Evolutionary conservation across 2,797 vertebrate species (phyloP).

Genomic region (Gallinago solitaria): DNA sequence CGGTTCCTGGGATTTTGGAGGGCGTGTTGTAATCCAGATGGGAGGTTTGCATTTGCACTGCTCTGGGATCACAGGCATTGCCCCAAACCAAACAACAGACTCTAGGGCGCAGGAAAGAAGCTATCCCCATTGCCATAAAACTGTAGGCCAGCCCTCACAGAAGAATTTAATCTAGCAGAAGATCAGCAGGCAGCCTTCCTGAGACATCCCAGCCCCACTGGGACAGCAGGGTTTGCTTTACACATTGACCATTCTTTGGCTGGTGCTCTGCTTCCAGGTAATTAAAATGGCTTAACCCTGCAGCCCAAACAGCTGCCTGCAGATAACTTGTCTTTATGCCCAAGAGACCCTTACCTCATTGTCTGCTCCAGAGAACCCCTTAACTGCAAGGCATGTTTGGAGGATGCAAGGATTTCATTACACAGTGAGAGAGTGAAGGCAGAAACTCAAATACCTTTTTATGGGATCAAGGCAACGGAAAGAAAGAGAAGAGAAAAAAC

Average conservation of each 20-base stretch:
- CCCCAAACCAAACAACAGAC: background rate
- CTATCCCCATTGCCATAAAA: background rate
- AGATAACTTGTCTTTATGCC: background rate
- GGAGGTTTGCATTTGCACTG: background rate
- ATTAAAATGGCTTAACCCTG: conserved; percentile 68
- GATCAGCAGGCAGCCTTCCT: conserved; percentile 56
- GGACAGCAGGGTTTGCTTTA: conserved; percentile 31
- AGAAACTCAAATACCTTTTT: background rate
- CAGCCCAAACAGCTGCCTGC: conserved; percentile 62
- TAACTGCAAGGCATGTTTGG: background rate
- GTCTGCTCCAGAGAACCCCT: background rate
- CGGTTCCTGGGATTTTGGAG: background rate
- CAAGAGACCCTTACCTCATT: conserved; percentile 9
- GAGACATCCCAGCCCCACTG: conserved; percentile 38
- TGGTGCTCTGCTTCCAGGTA: conserved; percentile 51
- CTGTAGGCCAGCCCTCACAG: background rate
- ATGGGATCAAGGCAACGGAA: background rate
- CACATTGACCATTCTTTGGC: background rate
- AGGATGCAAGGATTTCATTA: conserved; percentile 5
- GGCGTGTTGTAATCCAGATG: background rate
- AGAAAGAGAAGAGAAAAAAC: background rate
- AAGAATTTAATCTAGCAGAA: conserved; percentile 63
- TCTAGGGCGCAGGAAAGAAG: background rate
- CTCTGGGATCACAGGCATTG: background rate
- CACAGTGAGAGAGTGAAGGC: background rate